These are phyloP conservation scores for Lutraria rhynchaena DNA, from an alignment of 1,140 invertebrate genomes.

Conservation along the genomic window DNA sequence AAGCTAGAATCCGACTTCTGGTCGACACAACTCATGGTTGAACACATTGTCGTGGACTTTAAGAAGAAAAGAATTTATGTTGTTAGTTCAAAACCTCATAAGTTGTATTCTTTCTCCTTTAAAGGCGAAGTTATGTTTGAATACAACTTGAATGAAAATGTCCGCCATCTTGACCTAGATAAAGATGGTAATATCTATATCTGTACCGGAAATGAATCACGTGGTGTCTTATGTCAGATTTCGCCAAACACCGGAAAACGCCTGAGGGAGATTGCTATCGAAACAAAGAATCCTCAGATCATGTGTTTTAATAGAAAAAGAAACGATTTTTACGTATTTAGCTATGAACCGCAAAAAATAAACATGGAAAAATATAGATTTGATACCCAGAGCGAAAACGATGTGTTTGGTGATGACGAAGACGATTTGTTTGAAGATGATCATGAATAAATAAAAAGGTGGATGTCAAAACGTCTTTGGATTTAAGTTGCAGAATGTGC, in stretches of 20 bases:
- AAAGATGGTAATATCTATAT: slow-evolving; percentile 26
- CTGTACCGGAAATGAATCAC: neutral
- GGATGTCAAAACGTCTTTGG: too few relatives aligned
- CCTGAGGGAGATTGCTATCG: slow-evolving; percentile 17
- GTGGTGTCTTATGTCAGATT: slow-evolving; percentile 19
- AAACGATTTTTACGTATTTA: slow-evolving; percentile 35
- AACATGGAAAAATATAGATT: slow-evolving; percentile 39
- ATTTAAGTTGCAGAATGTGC: too few relatives aligned
- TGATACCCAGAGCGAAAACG: slow-evolving; percentile 20
- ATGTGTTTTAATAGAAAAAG: slow-evolving; percentile 34
- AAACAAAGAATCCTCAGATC: slow-evolving; percentile 6
- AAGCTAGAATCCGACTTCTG: slow-evolving; percentile 41
- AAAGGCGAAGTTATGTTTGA: slow-evolving; percentile 50
- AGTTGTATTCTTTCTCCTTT: slow-evolving; percentile 39
- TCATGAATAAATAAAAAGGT: too few relatives aligned
- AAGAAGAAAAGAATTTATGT: slow-evolving; percentile 53
- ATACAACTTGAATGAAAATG: neutral
- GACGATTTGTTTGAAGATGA: too few relatives aligned
- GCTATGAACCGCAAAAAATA: slow-evolving; percentile 18
- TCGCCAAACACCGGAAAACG: slow-evolving; percentile 48
- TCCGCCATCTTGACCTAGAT: slow-evolving; percentile 28
- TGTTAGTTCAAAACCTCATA: slow-evolving; percentile 22
- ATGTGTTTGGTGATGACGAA: slow-evolving; percentile 26
- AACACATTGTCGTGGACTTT: slow-evolving; percentile 37
- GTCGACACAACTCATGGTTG: slow-evolving; percentile 24